A percentile compares a stretch with the other conserved stretches of the same genome.
Evolutionary conservation across 2,888 invertebrate genomes (phyloP).

Genomic region (Argyresthia albistria): DNA sequence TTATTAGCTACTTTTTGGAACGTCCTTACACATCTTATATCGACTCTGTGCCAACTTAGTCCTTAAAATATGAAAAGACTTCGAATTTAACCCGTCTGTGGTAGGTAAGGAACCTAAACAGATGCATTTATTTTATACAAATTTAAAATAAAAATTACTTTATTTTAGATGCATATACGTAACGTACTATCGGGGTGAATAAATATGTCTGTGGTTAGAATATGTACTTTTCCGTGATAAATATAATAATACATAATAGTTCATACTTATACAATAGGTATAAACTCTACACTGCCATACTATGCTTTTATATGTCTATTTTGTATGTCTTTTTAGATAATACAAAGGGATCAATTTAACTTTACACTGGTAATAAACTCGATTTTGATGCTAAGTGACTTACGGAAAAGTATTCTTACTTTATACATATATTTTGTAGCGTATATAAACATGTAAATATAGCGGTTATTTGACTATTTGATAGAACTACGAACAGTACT

Average conservation of each 20-base stretch:
- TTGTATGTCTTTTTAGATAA: constrained; percentile 14
- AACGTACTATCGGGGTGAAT: neutral
- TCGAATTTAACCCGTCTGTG: too few relatives aligned
- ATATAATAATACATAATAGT: neutral
- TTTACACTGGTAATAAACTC: neutral
- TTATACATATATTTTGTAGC: neutral
- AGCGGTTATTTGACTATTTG: too few relatives aligned
- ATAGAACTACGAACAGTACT: too few relatives aligned
- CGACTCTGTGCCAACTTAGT: constrained; percentile 1
- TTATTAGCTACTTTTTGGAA: neutral
- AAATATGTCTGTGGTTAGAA: neutral
- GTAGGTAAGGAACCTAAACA: neutral
- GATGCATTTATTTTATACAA: constrained; percentile 1
- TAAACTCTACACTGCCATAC: constrained; percentile 30
- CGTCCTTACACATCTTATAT: neutral
- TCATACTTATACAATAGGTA: neutral
- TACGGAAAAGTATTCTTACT: neutral
- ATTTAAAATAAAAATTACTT: neutral
- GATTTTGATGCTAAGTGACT: too few relatives aligned
- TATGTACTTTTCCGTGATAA: neutral
- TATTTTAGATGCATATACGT: neutral
- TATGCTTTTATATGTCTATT: constrained; percentile 24
- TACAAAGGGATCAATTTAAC: constrained; percentile 40
- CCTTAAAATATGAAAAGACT: neutral
- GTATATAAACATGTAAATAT: neutral